Evolutionary conservation across 2,113 vertebrate genomes (phyloP).

Genomic region (Dinomys branickii): DNA sequence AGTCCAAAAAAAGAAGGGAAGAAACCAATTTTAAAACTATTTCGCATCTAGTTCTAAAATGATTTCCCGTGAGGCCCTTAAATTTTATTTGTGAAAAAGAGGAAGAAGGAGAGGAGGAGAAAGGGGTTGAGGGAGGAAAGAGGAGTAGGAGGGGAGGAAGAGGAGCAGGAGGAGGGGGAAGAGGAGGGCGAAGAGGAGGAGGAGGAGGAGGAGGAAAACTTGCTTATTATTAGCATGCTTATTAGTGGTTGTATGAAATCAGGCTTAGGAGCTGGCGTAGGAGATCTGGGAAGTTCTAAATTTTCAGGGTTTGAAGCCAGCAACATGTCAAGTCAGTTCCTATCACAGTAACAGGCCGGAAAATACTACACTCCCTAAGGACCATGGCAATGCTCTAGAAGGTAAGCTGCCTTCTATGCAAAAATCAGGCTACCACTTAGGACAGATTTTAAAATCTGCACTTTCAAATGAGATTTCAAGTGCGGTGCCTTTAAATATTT

Average conservation of each 20-base stretch:
- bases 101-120: neutral
- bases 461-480: constrained; percentile 15
- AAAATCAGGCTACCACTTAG: constrained; percentile 10
- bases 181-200: neutral
- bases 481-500: neutral
- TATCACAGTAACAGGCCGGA: neutral
- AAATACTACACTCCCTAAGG: neutral
- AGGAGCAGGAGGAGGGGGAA: neutral
- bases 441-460: constrained; percentile 19
- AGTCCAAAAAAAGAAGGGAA: neutral
- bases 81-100: constrained; percentile 18
- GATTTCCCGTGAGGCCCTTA: constrained; percentile 34
- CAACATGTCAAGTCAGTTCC: constrained; percentile 7
- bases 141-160: too few species aligned
- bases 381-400: neutral
- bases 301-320: constrained; percentile 4
- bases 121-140: neutral
- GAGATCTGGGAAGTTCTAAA: neutral
- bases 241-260: neutral
- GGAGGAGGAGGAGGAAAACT: neutral
- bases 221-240: neutral
- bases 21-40: neutral
- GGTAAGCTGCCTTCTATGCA: neutral
- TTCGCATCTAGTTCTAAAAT: neutral
- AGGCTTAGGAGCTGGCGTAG: neutral